Conservation (phyloP, 30 jellyfish, hydroid and myxozoan genomes). For the Hydractinia symbiolongicarpus region DNA sequence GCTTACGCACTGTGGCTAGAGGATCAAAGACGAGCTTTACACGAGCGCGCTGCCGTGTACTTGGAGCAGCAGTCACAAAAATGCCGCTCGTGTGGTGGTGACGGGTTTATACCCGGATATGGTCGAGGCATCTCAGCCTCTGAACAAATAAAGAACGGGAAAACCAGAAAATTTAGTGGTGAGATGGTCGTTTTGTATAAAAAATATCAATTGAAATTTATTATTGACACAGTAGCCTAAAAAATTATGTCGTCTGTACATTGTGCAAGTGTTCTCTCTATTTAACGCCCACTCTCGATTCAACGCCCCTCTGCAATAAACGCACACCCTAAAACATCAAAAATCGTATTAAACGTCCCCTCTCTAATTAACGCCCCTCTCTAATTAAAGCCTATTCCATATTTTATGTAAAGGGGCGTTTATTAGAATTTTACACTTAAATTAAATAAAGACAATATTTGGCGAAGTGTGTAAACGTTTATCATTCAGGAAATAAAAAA, state of each 20-base stretch:
- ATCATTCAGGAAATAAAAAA: no score
- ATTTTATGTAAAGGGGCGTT: no score
- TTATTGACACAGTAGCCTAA: not conserved
- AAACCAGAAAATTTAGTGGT: constrained; percentile 18
- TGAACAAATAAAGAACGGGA: constrained; percentile 15
- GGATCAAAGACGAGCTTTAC: constrained; percentile 76
- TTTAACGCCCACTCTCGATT: no score
- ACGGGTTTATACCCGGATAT: constrained; percentile 56
- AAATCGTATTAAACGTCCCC: no score
- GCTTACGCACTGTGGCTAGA: constrained; percentile 96
- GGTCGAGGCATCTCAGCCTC: constrained; percentile 20
- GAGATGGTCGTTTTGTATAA: not conserved
- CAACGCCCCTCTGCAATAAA: no score
- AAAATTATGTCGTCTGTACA: not conserved
- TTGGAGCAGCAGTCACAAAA: constrained; percentile 52
- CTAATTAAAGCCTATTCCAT: no score
- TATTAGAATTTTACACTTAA: no score
- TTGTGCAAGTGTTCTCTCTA: no score
- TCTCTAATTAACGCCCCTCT: no score
- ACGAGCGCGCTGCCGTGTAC: constrained; percentile 85
- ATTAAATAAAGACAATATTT: no score
- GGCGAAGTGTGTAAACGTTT: no score
- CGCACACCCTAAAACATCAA: no score
- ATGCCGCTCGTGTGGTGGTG: constrained; percentile 87
- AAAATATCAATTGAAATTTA: not conserved